These are phyloP conservation scores for Xiphophorus birchmanni DNA, from an alignment of 2,797 vertebrate genomes.

Conservation along the genomic window DNA sequence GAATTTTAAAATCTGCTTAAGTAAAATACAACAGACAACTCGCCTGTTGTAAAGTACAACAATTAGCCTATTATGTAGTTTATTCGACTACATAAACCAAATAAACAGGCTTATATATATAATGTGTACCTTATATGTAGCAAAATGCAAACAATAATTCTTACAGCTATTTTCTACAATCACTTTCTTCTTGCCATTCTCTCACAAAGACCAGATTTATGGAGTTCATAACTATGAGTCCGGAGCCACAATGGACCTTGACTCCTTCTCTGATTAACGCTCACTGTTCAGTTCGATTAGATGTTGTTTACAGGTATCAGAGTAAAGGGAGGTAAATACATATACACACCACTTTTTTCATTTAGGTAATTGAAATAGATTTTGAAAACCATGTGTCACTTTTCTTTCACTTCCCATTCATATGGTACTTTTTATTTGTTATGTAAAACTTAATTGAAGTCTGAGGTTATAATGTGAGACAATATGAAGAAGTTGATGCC, in stretches of 20 bases:
- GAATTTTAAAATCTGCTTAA: not conserved
- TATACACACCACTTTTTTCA: not conserved
- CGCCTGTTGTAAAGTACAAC: no score
- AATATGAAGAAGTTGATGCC: not conserved
- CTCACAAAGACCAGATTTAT: not conserved
- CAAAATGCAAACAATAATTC: not conserved
- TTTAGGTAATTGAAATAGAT: not conserved
- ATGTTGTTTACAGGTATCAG: not conserved
- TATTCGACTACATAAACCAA: no score
- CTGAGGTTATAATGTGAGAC: not conserved
- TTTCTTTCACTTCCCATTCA: not conserved
- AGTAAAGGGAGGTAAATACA: not conserved
- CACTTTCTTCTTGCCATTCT: not conserved
- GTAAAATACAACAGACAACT: not conserved
- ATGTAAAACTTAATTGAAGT: not conserved
- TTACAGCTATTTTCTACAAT: not conserved
- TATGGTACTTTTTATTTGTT: not conserved
- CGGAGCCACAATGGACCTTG: not conserved
- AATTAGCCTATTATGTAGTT: no score
- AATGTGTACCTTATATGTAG: not conserved
- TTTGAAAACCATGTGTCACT: not conserved
- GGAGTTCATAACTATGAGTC: not conserved
- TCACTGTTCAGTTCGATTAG: not conserved
- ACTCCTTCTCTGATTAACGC: not conserved
- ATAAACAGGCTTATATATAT: not conserved